Base-by-base conservation (phyloP, 2,113 vertebrate genomes). In the Helogale parvula region DNA sequence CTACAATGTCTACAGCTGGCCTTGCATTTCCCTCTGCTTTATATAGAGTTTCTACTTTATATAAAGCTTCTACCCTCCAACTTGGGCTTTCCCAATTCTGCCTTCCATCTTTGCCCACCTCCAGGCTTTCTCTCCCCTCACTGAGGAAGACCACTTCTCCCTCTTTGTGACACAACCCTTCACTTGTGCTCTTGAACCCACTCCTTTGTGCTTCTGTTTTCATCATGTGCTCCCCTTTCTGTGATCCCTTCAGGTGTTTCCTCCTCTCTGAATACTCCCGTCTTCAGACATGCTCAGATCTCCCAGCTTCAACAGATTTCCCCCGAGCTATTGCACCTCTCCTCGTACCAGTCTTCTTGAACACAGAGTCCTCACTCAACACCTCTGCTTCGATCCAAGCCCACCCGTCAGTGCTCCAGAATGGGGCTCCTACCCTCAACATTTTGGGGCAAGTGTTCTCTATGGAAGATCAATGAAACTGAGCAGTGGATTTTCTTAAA, bases 141-240 rank as follows among this genome's bases (percentile, higher is more conserved):
- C 19, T 47, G 17, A 63, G 38, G 33, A 93, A 82, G 21, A n/a
- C 38, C 31, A 1, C 31, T 52, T 25, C 29, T 16, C 14, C 2
- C 23, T 41, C 17, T 8, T 87, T 23, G 1, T 19, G 50, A 31
- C 0, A 1, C 2, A 13, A 38, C 3, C 3, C 50, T 35, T 66
- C 16, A 1, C 29, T 8, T 27, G 60, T 14, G 54, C 83, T 54
- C 85, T 60, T 35, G 69, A 94, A 4, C 3, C 10, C 16, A 29
- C 23, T 74, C 35, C 14, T 35, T 76, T 74, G 17, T 66, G n/a
- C 45, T 65, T 81, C 47, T 45, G 1, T 72, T 47, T 72, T 35
- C 38, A 1, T 41, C 90, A 14, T 0, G 0, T 0, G 7, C 21
- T n/a, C 12, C 31, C 10, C 17, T 47, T 68, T 65, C 19, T 54